These are phyloP conservation scores for Adelosebastes latens DNA, from an alignment of 2,797 vertebrate species.

Conservation along the genomic window DNA sequence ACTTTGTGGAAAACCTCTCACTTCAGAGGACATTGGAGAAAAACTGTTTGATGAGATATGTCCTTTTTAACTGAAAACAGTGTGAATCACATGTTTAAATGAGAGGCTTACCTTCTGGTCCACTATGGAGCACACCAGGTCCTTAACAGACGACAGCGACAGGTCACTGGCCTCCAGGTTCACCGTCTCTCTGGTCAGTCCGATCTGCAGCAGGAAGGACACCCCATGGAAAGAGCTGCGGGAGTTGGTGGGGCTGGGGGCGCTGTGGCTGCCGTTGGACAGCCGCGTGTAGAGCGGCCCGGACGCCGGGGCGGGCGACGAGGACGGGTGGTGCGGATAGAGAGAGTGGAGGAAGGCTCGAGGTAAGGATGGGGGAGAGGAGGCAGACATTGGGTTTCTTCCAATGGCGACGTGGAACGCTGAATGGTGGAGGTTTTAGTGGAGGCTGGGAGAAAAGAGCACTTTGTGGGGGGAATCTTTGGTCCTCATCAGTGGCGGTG, in stretches of 20 bases:
- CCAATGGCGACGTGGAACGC: constrained; percentile 70
- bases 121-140: constrained; percentile 96
- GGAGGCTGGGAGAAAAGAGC: constrained; percentile 22
- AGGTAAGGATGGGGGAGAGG: constrained; percentile 92
- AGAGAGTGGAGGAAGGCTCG: constrained; percentile 89
- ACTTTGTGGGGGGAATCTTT: constrained; percentile 12
- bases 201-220: constrained; percentile 97
- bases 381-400: constrained; percentile 96
- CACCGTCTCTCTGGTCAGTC: constrained; percentile 94
- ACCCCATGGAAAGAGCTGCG: constrained; percentile 92
- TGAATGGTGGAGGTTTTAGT: constrained; percentile 61
- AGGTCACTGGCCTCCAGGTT: constrained; percentile 94
- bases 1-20: background rate
- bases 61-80: background rate
- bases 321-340: constrained; percentile 87
- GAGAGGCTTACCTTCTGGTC: constrained; percentile 92
- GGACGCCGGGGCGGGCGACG: constrained; percentile 80
- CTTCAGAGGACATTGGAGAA: background rate
- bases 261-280: constrained; percentile 94
- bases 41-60: background rate
- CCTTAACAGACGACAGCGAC: constrained; percentile 93
- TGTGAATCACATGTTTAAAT: background rate
- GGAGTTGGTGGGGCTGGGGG: constrained; percentile 94
- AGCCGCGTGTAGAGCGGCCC: constrained; percentile 88
- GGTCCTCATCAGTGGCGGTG: constrained; percentile 52